phyloP scores from a whole-genome alignment of 2,888 invertebrate genomes.

The Tigriopus californicus region DNA sequence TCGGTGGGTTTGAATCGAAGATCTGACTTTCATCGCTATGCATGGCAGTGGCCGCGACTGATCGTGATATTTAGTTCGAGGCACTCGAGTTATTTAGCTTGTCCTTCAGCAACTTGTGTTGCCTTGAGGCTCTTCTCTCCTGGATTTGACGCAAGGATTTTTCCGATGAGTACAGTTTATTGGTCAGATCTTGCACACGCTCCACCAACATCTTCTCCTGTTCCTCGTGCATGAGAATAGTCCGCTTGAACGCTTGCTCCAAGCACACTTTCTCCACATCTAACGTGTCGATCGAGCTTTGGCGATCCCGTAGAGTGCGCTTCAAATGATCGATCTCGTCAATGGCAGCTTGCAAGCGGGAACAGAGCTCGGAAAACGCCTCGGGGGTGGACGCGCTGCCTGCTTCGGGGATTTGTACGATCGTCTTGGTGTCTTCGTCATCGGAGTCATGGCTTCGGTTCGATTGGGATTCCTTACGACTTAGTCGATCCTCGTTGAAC shows the following conservation, averaged over 20 bases:
- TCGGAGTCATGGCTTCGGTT: constrained; percentile 48
- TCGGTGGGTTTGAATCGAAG: no score
- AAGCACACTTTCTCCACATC: neutral
- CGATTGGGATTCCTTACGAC: constrained; percentile 51
- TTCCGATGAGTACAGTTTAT: constrained; percentile 58
- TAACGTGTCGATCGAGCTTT: neutral
- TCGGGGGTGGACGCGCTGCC: constrained; percentile 22
- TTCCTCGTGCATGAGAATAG: constrained; percentile 39
- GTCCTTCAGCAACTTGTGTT: neutral
- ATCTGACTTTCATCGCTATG: no score
- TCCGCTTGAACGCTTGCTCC: neutral
- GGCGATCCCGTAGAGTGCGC: constrained; percentile 48
- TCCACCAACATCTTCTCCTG: constrained; percentile 57
- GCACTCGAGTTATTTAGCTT: no score
- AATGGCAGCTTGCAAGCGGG: constrained; percentile 34
- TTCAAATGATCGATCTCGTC: constrained; percentile 65
- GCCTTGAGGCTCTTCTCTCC: neutral
- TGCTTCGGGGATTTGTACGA: constrained; percentile 22
- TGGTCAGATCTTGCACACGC: constrained; percentile 61
- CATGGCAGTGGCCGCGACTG: no score
- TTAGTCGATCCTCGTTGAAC: constrained; percentile 34
- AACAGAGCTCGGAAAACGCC: neutral
- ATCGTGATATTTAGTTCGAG: no score
- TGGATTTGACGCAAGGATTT: constrained; percentile 27
- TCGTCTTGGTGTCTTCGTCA: constrained; percentile 47